A percentile compares a stretch with the other conserved stretches of the same genome.
These are phyloP conservation scores for Puntigrus tetrazona DNA, from an alignment of 2,113 vertebrate genomes.

Conservation along the genomic window DNA sequence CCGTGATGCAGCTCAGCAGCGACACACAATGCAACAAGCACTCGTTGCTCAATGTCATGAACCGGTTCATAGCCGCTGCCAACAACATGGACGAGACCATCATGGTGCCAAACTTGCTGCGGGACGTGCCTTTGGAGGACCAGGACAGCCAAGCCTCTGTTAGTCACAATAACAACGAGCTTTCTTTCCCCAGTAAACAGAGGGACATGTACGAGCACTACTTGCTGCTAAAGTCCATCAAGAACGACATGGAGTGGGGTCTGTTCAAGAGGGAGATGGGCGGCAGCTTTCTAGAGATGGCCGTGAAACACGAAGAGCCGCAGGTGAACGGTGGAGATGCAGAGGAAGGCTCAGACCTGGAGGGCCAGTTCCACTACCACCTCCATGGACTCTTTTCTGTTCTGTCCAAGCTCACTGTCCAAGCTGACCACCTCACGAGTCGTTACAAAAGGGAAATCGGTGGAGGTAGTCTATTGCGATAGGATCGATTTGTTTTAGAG, in stretches of 20 bases:
- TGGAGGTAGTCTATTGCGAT: conserved; percentile 76
- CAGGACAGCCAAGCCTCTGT: conserved; percentile 48
- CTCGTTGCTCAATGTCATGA: conserved; percentile 80
- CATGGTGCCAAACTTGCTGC: conserved; percentile 80
- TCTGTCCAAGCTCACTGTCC: conserved; percentile 77
- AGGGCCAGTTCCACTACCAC: conserved; percentile 78
- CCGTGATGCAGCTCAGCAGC: conserved; percentile 77
- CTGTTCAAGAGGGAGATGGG: conserved; percentile 74
- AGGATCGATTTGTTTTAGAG: conserved; percentile 20
- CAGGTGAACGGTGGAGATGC: conserved; percentile 43
- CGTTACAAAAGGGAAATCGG: conserved; percentile 80
- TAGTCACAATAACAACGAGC: conserved; percentile 60
- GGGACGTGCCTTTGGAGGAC: conserved; percentile 77
- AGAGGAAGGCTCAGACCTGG: conserved; percentile 67
- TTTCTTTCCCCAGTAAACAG: conserved; percentile 69
- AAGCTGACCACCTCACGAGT: conserved; percentile 78
- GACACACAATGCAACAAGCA: conserved; percentile 76
- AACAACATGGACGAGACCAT: conserved; percentile 85
- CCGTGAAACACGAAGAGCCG: conserved; percentile 74
- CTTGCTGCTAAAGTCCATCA: conserved; percentile 80
- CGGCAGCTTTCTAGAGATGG: conserved; percentile 76
- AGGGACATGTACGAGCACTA: conserved; percentile 82
- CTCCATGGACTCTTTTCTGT: conserved; percentile 79
- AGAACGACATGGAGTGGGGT: conserved; percentile 83
- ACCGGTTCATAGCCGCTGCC: conserved; percentile 79